Evolutionary conservation across 2,888 invertebrate species (phyloP).

Genomic region (Cataglyphis cursor): DNA sequence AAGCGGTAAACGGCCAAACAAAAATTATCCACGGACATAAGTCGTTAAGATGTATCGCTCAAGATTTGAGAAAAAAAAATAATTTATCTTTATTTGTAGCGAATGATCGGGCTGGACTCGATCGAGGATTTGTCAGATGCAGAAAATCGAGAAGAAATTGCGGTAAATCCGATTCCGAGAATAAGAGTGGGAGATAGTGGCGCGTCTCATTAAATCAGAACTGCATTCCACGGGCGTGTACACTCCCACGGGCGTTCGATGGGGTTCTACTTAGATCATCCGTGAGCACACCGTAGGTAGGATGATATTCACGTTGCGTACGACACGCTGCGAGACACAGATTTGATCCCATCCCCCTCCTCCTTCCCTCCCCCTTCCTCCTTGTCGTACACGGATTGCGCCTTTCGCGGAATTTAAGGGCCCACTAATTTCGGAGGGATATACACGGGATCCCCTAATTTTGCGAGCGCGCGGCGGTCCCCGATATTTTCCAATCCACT

Average conservation of each 20-base stretch:
- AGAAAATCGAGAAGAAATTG: conserved; percentile 11
- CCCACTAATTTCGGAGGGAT: conserved; percentile 59
- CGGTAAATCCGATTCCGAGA: conserved; percentile 72
- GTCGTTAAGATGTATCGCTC: background rate
- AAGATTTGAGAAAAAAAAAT: background rate
- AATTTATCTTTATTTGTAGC: background rate
- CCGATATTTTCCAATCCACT: conserved; percentile 25
- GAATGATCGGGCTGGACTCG: background rate
- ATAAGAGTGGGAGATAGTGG: conserved; percentile 75
- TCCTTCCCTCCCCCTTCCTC: background rate
- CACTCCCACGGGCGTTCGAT: conserved; percentile 86
- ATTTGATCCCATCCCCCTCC: conserved; percentile 64
- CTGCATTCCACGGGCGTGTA: conserved; percentile 87
- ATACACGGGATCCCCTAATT: conserved; percentile 61
- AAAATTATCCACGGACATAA: conserved; percentile 2
- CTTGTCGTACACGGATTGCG: conserved; percentile 57
- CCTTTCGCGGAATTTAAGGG: conserved; percentile 77
- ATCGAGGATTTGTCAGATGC: background rate
- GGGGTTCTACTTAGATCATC: conserved; percentile 86
- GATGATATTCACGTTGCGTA: conserved; percentile 81
- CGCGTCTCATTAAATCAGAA: conserved; percentile 86
- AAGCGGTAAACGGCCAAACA: background rate
- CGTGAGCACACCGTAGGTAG: conserved; percentile 79
- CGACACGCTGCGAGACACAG: conserved; percentile 86
- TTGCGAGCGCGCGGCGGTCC: conserved; percentile 20